Percentiles rank a stretch among this genome's conserved stretches.
These are phyloP conservation scores for Nemoura dubitans DNA, from an alignment of 2,888 invertebrate species.

Conservation along the genomic window DNA sequence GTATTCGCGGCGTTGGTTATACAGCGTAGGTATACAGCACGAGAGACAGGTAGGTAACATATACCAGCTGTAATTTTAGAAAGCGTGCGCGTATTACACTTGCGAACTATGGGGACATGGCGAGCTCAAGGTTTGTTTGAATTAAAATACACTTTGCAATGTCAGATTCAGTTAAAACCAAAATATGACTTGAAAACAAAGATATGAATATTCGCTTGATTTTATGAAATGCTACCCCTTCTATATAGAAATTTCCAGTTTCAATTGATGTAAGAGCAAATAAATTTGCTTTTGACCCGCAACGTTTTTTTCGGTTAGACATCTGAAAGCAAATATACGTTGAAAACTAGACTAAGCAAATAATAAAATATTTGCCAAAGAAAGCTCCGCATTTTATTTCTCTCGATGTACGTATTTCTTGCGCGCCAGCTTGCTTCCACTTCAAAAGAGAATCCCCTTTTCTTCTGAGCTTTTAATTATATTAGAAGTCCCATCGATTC, in stretches of 20 bases:
- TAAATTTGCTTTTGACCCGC: background rate
- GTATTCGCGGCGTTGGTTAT: background rate
- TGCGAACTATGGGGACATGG: too few relatives aligned
- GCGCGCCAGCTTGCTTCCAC: background rate
- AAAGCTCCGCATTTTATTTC: slow-evolving; percentile 7
- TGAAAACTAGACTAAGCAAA: background rate
- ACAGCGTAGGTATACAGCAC: background rate
- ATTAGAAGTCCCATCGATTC: slow-evolving; percentile 12
- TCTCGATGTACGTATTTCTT: background rate
- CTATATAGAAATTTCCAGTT: background rate
- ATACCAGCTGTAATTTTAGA: background rate
- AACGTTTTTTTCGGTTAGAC: background rate
- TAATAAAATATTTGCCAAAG: slow-evolving; percentile 4
- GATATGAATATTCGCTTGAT: background rate
- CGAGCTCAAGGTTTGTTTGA: too few relatives aligned
- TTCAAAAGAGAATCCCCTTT: background rate
- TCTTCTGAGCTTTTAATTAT: background rate
- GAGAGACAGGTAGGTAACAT: background rate
- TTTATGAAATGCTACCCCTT: background rate
- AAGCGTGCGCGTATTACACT: background rate
- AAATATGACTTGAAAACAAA: background rate
- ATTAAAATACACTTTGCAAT: background rate
- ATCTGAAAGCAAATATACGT: background rate
- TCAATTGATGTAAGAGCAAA: background rate
- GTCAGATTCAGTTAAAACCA: background rate